A percentile compares a stretch with the other conserved stretches of the same genome.
These are phyloP conservation scores for Apodemia duryi DNA, from an alignment of 2,888 invertebrate species.

Conservation along the genomic window DNA sequence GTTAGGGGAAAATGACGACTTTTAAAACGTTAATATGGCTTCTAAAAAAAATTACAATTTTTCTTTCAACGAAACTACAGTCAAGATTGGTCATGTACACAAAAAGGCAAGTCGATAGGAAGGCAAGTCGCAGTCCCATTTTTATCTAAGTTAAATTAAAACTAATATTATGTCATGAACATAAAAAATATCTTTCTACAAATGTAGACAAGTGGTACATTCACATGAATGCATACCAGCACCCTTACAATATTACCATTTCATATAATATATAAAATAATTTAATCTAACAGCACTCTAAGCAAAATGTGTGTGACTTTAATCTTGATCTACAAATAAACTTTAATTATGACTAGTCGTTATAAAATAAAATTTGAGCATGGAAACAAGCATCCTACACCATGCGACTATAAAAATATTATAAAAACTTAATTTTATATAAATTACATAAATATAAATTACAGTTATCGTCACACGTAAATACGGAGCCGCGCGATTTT, in stretches of 20 bases:
- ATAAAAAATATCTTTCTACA: constrained; percentile 50
- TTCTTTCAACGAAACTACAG: neutral
- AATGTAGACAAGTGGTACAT: constrained; percentile 46
- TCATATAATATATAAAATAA: constrained; percentile 46
- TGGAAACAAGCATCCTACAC: constrained; percentile 73
- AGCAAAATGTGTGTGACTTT: constrained; percentile 47
- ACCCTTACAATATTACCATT: constrained; percentile 44
- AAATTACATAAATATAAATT: constrained; percentile 69
- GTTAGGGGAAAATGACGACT: neutral
- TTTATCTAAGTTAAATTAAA: constrained; percentile 44
- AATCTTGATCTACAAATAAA: constrained; percentile 54
- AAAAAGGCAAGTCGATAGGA: constrained; percentile 61
- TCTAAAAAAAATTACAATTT: neutral
- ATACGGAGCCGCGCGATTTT: constrained; percentile 34
- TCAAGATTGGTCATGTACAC: constrained; percentile 47
- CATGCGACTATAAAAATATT: constrained; percentile 74
- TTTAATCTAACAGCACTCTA: constrained; percentile 55
- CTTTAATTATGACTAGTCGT: constrained; percentile 75
- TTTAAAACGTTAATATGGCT: neutral
- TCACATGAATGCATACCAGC: constrained; percentile 55
- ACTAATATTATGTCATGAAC: constrained; percentile 60
- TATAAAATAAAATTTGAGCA: constrained; percentile 76
- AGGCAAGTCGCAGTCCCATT: constrained; percentile 64
- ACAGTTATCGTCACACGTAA: constrained; percentile 58
- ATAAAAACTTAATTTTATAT: constrained; percentile 59